phyloP scores from a whole-genome alignment of 2,797 vertebrate genomes.

The Streptopelia turtur region DNA sequence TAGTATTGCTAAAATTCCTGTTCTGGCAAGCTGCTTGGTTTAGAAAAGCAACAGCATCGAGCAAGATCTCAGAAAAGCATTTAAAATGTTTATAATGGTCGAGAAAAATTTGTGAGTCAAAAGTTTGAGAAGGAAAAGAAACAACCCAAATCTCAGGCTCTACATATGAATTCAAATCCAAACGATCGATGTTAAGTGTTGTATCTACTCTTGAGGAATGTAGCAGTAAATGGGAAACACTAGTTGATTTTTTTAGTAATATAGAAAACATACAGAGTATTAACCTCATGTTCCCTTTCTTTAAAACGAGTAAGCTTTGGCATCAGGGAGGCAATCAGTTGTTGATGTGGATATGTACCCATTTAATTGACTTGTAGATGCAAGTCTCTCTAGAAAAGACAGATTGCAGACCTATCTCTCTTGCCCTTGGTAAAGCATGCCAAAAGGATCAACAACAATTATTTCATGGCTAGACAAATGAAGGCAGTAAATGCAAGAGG shows the following conservation, averaged over 20 bases:
- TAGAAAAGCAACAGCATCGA: neutral
- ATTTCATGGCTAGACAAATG: neutral
- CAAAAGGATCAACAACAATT: neutral
- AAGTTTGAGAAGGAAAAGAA: neutral
- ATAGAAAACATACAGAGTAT: neutral
- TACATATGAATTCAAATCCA: neutral
- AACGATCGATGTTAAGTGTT: neutral
- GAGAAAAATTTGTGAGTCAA: neutral
- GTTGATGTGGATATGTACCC: neutral
- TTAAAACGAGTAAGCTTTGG: neutral
- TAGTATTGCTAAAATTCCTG: conserved; percentile 3
- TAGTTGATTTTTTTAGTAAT: neutral
- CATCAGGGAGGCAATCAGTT: neutral
- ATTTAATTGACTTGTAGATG: neutral
- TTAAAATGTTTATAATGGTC: neutral
- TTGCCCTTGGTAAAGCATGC: neutral
- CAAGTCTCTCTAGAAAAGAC: neutral
- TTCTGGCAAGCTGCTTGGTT: neutral
- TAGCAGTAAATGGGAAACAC: neutral
- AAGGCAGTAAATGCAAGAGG: neutral
- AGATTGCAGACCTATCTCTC: neutral
- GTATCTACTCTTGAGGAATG: neutral
- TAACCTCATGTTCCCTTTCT: neutral
- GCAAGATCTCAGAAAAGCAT: neutral
- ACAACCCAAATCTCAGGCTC: neutral